Evolutionary conservation across 2,797 vertebrate genomes (phyloP).

Genomic region (Lagocephalus sceleratus): DNA sequence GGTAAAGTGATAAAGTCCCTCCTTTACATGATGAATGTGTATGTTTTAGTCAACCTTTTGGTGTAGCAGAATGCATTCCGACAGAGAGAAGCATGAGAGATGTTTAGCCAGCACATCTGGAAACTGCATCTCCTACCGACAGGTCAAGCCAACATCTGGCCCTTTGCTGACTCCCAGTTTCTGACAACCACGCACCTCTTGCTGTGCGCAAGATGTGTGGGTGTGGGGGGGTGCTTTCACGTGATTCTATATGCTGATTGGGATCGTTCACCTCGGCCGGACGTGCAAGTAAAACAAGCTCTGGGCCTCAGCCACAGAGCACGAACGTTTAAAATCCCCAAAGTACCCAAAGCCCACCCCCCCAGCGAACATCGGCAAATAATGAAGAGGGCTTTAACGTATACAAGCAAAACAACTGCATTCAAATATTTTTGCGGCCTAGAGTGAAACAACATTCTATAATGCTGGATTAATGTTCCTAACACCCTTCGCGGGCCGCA

Average conservation of each 20-base stretch:
- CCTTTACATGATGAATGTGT: slow-evolving; percentile 10
- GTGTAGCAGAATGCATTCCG: slow-evolving; percentile 13
- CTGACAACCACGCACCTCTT: neutral
- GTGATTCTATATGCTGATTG: slow-evolving; percentile 3
- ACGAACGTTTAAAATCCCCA: slow-evolving; percentile 30
- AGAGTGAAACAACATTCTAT: neutral
- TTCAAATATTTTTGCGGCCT: neutral
- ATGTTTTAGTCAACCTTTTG: slow-evolving; percentile 1
- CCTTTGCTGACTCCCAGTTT: slow-evolving; percentile 27
- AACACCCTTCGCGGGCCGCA: slow-evolving; percentile 12
- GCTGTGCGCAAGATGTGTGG: slow-evolving; percentile 9
- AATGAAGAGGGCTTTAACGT: neutral
- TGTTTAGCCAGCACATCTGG: neutral
- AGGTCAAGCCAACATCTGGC: slow-evolving; percentile 34
- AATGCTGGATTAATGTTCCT: neutral
- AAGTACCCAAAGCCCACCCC: slow-evolving; percentile 41
- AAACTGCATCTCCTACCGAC: neutral
- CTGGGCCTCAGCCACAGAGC: slow-evolving; percentile 44
- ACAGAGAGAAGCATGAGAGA: slow-evolving; percentile 9
- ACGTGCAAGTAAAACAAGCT: slow-evolving; percentile 35
- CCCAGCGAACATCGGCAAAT: too few species aligned
- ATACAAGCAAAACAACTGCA: neutral
- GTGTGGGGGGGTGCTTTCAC: slow-evolving; percentile 6
- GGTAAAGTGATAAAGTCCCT: slow-evolving; percentile 11
- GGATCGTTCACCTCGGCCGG: slow-evolving; percentile 47